Conservation (phyloP, 2,888 invertebrate species). For the Sarcophaga variegata region DNA sequence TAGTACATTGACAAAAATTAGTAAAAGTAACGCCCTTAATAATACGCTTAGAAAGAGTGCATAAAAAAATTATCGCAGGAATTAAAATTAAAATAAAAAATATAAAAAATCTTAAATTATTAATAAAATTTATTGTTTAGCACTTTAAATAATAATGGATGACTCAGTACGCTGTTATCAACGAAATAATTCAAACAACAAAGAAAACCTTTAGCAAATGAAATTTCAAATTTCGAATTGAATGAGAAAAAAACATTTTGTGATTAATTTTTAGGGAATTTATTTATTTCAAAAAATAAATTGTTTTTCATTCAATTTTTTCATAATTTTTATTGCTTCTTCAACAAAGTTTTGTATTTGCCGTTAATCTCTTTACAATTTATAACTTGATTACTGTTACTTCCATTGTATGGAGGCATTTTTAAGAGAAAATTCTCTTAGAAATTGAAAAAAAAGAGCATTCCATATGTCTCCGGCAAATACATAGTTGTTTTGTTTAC, state of each 20-base stretch:
- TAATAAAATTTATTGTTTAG: background rate
- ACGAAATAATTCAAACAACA: background rate
- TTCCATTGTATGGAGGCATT: background rate
- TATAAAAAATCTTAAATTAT: background rate
- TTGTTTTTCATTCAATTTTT: background rate
- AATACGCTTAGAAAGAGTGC: constrained; percentile 5
- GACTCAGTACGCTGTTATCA: background rate
- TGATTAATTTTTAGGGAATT: too few species aligned
- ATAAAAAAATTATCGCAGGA: background rate
- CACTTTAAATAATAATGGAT: background rate
- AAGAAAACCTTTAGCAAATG: too few species aligned
- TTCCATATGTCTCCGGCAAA: too few species aligned
- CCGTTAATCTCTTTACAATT: background rate
- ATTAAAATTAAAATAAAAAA: background rate
- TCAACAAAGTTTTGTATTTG: background rate
- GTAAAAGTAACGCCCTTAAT: constrained; percentile 38
- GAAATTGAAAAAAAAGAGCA: too few species aligned
- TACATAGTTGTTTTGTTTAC: too few species aligned
- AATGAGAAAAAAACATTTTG: too few species aligned
- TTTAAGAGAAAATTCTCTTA: background rate
- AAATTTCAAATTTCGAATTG: too few species aligned
- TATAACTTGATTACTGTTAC: background rate
- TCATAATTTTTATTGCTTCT: background rate
- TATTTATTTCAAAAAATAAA: background rate
- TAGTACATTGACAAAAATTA: background rate